Evolutionary conservation across 2,888 invertebrate species (phyloP), one percentile per base, ranked within the genome.

Genomic region (Uropetala carovei): DNA sequence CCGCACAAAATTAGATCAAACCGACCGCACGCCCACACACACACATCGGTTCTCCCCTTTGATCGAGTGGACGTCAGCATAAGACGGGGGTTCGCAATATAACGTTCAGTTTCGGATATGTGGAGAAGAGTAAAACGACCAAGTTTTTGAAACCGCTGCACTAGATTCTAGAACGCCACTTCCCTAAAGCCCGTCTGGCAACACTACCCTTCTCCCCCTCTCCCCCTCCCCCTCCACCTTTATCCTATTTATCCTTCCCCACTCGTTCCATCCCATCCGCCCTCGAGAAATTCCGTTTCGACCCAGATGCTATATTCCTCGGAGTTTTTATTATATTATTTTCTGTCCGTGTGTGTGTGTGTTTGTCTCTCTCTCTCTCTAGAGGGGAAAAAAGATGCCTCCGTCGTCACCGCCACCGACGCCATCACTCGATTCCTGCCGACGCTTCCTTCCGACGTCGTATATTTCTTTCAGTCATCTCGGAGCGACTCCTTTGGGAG

Each of bases 31-130:
- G 22, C 75, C 75, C 27, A 75, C 43, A 43, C 27, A 75, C 43
- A 43, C 75, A 75, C 22, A 75, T 75, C 75, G 75, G 75, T 75
- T 27, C 43, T 75, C 75, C 75, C 75, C 75, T 22, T 75, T 75
- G 75, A 75, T 75, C 75, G 75, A 75, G 75, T 75, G 27, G 18
- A 4, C 75, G 75, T 75, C 75, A 75, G 68, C n/a, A 22, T 68
- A 68, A 68, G 75, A 75, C 75, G 75, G 27, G 27, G 22, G n/a
- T 68, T 5, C 68, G 22, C 75, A 75, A 68, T 68, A 68, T 68
- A 68, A 27, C 75, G 75, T 27, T n/a, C 64, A 64, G 64, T 64
- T 75, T 27, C 22, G 75, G 11, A 75, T n/a, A n/a, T 43, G 75
- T 9, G 22, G 14, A 68, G 68, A 22, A 5, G 5, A 43, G 43